phyloP scores from a whole-genome alignment of 1,140 invertebrate genomes.

The Macrostomum lignano region DNA sequence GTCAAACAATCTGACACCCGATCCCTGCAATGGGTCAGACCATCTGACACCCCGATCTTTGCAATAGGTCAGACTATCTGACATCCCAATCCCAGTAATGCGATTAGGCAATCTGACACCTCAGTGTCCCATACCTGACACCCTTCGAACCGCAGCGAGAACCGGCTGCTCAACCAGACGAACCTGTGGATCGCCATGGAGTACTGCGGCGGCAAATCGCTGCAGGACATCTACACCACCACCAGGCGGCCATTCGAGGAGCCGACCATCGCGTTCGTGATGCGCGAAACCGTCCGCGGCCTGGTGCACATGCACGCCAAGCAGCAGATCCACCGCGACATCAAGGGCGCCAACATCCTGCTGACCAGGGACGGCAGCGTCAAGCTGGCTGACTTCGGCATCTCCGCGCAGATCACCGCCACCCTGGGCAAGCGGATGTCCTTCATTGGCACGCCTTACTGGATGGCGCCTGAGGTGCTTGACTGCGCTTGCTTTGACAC shows the following conservation, averaged over 20 bases:
- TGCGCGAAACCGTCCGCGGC: constrained; percentile 75
- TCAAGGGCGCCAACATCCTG: constrained; percentile 86
- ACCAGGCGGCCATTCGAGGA: constrained; percentile 47
- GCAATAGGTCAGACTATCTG: too few species aligned
- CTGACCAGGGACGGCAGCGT: constrained; percentile 80
- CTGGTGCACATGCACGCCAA: constrained; percentile 71
- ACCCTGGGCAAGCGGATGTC: constrained; percentile 95
- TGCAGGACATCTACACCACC: constrained; percentile 58
- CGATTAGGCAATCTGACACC: too few species aligned
- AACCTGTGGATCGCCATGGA: constrained; percentile 97
- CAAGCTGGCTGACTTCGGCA: constrained; percentile 89
- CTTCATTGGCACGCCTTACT: constrained; percentile 98
- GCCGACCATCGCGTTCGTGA: constrained; percentile 85
- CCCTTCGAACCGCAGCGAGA: too few species aligned
- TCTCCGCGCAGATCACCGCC: constrained; percentile 92
- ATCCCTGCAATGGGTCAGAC: too few species aligned
- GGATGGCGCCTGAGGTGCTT: constrained; percentile 55
- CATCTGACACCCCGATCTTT: too few species aligned
- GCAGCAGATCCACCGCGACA: constrained; percentile 77
- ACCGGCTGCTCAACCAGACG: too few species aligned
- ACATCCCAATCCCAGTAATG: too few species aligned
- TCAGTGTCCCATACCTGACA: too few species aligned
- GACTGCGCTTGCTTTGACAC: too few species aligned
- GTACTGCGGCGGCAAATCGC: constrained; percentile 80
- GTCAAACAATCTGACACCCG: too few species aligned